Conservation (phyloP, 2,113 vertebrate genomes). For the Balaeniceps rex region DNA sequence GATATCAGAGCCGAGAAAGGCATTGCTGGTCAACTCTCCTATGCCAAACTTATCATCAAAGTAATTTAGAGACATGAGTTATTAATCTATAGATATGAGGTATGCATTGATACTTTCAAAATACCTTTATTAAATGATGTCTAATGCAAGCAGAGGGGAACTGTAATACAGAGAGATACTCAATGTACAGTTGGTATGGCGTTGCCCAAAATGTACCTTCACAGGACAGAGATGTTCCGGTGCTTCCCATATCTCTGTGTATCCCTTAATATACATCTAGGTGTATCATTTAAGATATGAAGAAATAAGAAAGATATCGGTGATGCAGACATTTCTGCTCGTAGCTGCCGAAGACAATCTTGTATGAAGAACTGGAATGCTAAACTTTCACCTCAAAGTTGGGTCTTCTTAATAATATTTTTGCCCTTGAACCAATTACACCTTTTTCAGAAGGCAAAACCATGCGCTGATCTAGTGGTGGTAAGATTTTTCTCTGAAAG, state of each 20-base stretch:
- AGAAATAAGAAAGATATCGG: not conserved
- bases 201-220: not conserved
- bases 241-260: not conserved
- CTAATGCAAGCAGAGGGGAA: not conserved
- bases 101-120: not conserved
- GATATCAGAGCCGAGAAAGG: not conserved
- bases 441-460: not conserved
- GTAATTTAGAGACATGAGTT: not conserved
- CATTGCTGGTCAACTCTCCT: not conserved
- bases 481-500: not conserved
- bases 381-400: not conserved
- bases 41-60: not conserved
- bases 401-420: not conserved
- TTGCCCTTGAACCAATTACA: not conserved
- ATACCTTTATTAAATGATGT: not conserved
- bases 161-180: not conserved
- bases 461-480: rapidly evolving
- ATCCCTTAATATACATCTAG: not conserved
- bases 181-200: not conserved
- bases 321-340: not conserved
- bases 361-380: not conserved
- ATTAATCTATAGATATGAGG: not conserved
- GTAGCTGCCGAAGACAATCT: not conserved
- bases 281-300: not conserved
- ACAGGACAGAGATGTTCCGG: not conserved